Conservation (phyloP, 1,140 invertebrate species). For the Colletes gigas region DNA sequence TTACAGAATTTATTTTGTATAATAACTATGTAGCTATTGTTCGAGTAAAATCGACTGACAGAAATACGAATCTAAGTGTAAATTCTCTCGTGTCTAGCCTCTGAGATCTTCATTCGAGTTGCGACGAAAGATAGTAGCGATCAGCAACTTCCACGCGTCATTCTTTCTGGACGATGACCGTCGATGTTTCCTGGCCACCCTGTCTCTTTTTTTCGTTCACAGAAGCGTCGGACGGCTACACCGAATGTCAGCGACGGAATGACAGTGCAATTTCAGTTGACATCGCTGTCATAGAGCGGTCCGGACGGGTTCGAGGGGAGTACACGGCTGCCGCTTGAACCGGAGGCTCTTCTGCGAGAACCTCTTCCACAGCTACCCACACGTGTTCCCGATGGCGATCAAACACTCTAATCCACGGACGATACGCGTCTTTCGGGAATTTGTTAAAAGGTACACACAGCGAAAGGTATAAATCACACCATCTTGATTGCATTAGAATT, state of each 20-base stretch:
- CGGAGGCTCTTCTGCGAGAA: conserved; percentile 36
- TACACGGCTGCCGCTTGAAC: conserved; percentile 42
- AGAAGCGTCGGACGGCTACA: conserved; percentile 49
- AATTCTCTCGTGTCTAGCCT: neutral
- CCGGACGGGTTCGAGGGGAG: conserved; percentile 27
- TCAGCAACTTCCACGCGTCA: conserved; percentile 49
- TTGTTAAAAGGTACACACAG: conserved; percentile 37
- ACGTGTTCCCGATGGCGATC: conserved; percentile 61
- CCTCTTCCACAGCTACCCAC: conserved; percentile 51
- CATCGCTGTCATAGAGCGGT: conserved; percentile 47
- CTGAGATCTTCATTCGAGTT: conserved; percentile 7
- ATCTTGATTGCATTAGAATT: too few relatives aligned
- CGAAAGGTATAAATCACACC: too few relatives aligned
- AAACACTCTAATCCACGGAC: conserved; percentile 67
- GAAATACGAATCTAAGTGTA: too few relatives aligned
- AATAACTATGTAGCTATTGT: too few relatives aligned
- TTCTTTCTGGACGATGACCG: conserved; percentile 44
- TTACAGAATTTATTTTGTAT: too few relatives aligned
- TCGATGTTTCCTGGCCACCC: conserved; percentile 47
- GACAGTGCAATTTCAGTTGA: conserved; percentile 57
- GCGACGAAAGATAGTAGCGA: neutral
- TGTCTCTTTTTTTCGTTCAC: conserved; percentile 43
- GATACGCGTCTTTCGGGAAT: conserved; percentile 47
- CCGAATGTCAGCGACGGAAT: conserved; percentile 53
- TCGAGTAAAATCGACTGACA: too few relatives aligned